Conservation (phyloP, 2,113 vertebrate genomes). For the Etheostoma cragini region DNA sequence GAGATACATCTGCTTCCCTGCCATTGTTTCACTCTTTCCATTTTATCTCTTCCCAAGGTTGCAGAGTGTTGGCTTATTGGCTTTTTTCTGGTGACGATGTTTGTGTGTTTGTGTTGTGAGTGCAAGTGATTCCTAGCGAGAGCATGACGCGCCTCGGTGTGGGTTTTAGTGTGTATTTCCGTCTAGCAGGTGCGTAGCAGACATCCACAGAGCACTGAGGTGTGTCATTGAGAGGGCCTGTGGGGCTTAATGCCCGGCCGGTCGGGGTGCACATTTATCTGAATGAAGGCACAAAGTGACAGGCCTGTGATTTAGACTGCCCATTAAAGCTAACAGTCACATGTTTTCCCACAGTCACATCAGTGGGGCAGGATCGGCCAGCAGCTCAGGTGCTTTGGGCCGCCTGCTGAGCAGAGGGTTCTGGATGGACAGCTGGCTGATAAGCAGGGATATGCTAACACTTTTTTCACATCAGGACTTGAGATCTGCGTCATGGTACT, state of each 20-base stretch:
- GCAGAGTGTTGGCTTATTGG: conserved; percentile 31
- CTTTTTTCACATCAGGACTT: neutral
- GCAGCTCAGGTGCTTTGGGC: conserved; percentile 37
- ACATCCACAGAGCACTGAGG: conserved; percentile 49
- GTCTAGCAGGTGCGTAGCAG: conserved; percentile 20
- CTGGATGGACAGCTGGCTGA: conserved; percentile 23
- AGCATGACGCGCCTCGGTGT: conserved; percentile 14
- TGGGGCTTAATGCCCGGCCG: conserved; percentile 47
- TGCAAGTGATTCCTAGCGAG: neutral
- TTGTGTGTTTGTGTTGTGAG: conserved; percentile 16
- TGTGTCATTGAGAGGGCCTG: conserved; percentile 57
- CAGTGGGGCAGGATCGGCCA: neutral
- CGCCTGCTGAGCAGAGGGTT: neutral
- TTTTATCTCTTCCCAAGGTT: conserved; percentile 31
- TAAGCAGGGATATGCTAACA: conserved; percentile 7
- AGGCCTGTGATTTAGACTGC: conserved; percentile 48
- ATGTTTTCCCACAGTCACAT: conserved; percentile 45
- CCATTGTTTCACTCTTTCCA: conserved; percentile 50
- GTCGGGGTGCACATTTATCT: conserved; percentile 56
- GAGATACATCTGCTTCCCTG: conserved; percentile 13
- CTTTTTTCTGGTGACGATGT: conserved; percentile 26
- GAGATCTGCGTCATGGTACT: neutral
- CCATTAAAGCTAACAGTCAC: conserved; percentile 57
- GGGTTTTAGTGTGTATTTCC: conserved; percentile 15
- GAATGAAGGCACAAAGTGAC: conserved; percentile 54